phyloP scores from a whole-genome alignment of 2,113 vertebrate species.

The Xiphias gladius region DNA sequence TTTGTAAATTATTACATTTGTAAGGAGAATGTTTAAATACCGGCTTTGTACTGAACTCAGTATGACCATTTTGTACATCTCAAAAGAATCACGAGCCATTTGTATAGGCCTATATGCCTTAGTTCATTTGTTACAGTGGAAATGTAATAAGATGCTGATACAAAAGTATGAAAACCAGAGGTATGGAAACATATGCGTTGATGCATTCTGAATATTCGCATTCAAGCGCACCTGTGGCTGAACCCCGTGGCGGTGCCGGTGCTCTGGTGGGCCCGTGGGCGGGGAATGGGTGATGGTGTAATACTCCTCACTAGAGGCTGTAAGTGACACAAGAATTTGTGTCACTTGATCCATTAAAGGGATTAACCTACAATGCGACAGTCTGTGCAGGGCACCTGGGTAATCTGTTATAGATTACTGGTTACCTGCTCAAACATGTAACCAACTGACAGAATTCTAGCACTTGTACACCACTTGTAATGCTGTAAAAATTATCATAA shows the following conservation, averaged over 20 bases:
- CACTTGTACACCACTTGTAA: neutral
- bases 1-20: too few species aligned
- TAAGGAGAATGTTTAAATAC: too few species aligned
- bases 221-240: neutral
- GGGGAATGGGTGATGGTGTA: neutral
- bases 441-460: neutral
- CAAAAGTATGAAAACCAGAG: too few species aligned
- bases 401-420: conserved; percentile 19
- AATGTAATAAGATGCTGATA: too few species aligned
- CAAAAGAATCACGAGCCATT: too few species aligned
- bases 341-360: conserved; percentile 28
- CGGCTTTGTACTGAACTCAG: too few species aligned
- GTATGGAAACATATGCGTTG: too few species aligned
- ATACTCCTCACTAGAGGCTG: neutral
- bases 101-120: too few species aligned
- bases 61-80: too few species aligned
- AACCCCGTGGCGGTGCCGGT: neutral
- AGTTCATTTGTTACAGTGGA: too few species aligned
- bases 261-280: neutral
- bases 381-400: neutral
- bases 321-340: conserved; percentile 8
- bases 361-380: conserved; percentile 32
- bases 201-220: neutral
- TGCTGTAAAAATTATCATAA: neutral
- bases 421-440: neutral